Evolutionary conservation across 2,797 vertebrate genomes (phyloP).

Genomic region (Trachops cirrhosus): DNA sequence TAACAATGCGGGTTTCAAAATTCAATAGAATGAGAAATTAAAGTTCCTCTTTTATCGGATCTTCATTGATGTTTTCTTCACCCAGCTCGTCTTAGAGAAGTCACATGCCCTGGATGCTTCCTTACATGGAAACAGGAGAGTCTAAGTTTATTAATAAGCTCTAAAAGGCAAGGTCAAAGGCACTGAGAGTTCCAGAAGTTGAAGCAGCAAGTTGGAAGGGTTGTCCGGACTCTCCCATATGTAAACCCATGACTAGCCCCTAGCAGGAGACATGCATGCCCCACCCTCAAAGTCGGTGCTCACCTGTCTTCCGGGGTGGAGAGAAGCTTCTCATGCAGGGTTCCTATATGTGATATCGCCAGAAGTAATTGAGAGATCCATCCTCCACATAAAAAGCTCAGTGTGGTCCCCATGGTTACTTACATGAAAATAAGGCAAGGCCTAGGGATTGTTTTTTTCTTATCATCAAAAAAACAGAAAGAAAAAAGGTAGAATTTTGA

Average conservation of each 20-base stretch:
- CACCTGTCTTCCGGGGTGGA: accelerated
- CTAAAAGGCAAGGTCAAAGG: neutral
- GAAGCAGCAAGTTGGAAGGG: neutral
- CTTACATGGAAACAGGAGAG: neutral
- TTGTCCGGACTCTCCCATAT: neutral
- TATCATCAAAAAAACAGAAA: neutral
- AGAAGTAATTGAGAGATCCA: neutral
- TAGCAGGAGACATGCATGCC: neutral
- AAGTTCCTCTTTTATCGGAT: neutral
- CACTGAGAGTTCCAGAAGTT: neutral
- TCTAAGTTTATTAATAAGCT: neutral
- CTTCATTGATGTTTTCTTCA: neutral
- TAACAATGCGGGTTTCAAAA: neutral
- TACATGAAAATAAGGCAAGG: neutral
- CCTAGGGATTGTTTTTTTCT: neutral
- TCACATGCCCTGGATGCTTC: neutral
- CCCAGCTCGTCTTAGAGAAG: neutral
- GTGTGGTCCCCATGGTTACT: neutral
- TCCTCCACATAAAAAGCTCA: neutral
- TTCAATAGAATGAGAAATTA: neutral
- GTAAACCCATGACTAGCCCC: neutral
- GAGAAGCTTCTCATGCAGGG: neutral
- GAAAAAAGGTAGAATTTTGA: neutral
- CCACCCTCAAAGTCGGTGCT: accelerated
- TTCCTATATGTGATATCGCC: neutral